A percentile compares a stretch with the other conserved stretches of the same genome.
phyloP scores from a whole-genome alignment of 2,797 vertebrate genomes.

The Melanotaenia boesemani region DNA sequence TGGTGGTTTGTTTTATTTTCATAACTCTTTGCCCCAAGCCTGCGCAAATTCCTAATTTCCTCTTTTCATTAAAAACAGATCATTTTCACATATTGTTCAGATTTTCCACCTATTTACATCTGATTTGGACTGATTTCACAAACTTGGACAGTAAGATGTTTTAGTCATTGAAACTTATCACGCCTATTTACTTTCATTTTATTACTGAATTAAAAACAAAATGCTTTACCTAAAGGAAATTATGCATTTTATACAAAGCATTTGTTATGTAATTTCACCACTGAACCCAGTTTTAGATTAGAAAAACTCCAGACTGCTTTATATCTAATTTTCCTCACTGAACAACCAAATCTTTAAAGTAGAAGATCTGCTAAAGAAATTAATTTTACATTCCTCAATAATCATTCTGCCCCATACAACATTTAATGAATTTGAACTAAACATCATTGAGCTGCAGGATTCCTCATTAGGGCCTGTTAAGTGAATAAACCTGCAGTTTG shows the following conservation, averaged over 20 bases:
- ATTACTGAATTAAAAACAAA: no score
- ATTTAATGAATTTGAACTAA: slow-evolving; percentile 9
- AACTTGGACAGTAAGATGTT: background rate
- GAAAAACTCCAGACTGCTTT: background rate
- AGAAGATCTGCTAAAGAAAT: background rate
- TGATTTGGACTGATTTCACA: background rate
- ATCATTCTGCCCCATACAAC: background rate
- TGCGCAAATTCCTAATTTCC: slow-evolving; percentile 29
- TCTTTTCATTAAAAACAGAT: background rate
- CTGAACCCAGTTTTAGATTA: slow-evolving; percentile 5
- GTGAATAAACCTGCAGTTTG: no score
- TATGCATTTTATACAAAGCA: no score
- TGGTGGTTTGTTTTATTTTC: slow-evolving; percentile 4
- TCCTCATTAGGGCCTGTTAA: background rate
- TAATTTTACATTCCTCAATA: background rate
- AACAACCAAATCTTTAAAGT: background rate
- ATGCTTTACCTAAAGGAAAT: no score
- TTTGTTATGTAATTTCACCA: slow-evolving; percentile 1
- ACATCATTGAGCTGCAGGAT: fast-evolving
- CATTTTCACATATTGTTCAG: background rate
- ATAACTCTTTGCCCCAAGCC: slow-evolving; percentile 7
- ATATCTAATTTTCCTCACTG: background rate
- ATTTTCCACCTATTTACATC: slow-evolving; percentile 1
- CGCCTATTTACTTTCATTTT: background rate
- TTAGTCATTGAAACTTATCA: background rate